Percentiles rank a stretch among this genome's conserved stretches.
Evolutionary conservation across 2,888 invertebrate genomes (phyloP).

Genomic region (Clunio marinus): DNA sequence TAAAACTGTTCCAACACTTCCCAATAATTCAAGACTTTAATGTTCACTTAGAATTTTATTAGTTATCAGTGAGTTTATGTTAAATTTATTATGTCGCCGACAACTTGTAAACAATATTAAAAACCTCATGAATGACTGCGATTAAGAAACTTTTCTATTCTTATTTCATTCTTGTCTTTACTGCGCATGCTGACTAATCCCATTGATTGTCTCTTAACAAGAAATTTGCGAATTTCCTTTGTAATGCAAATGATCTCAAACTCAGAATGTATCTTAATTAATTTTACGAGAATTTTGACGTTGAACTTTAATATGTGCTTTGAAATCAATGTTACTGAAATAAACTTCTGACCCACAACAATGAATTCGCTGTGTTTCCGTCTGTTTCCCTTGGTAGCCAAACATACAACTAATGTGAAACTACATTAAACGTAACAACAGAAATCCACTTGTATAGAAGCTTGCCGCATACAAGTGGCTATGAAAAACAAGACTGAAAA

Average conservation of each 20-base stretch:
- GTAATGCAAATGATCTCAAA: neutral
- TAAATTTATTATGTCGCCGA: too few relatives aligned
- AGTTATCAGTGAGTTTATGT: too few relatives aligned
- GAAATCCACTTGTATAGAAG: too few relatives aligned
- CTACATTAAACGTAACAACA: neutral
- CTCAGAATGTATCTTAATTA: neutral
- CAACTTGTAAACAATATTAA: neutral
- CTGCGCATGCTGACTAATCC: neutral
- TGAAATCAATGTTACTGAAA: neutral
- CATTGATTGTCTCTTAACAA: neutral
- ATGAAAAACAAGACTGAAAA: neutral
- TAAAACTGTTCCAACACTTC: neutral
- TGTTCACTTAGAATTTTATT: neutral
- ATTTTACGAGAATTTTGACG: neutral
- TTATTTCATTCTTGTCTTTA: too few relatives aligned
- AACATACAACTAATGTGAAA: constrained; percentile 28
- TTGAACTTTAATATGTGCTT: neutral
- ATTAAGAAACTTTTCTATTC: neutral
- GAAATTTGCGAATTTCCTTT: neutral
- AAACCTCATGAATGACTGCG: neutral
- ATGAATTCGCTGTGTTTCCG: neutral
- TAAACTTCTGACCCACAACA: neutral
- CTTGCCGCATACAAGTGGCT: neutral
- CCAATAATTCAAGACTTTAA: neutral
- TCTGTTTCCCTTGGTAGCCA: constrained; percentile 34